Base-by-base conservation (phyloP, 2,888 invertebrate species). In the Noctuana brunneofusca region DNA sequence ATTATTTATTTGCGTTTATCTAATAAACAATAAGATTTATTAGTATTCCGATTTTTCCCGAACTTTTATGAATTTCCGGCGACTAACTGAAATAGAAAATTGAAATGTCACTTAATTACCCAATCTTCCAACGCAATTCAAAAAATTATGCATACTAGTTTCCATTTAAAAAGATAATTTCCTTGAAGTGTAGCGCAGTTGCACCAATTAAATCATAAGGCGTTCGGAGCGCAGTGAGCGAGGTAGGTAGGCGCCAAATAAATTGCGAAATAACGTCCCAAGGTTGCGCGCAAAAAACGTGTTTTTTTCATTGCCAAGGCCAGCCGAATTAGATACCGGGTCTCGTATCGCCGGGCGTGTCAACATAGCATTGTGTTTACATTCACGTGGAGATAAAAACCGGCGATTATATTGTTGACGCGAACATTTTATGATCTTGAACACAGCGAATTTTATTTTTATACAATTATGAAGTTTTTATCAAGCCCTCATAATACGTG, bases 251-350 rank as follows among this genome's bases (percentile, higher is more conserved):
- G 73, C 65, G 77, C 77, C 80, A 78, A 41, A 41, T n/a, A 41
- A 41, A 82, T 77, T 82, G 76, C 75, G 73, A 76, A 80, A 80
- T 72, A 80, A 77, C 76, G 69, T 73, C 68, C 76, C 81, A 82
- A 84, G 83, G 86, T 80, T 75, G 71, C 74, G 81, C 79, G 67
- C 72, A 80, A 83, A 53, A 80, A 83, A 83, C 82, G 76, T 80
- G 82, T 84, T 85, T 82, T 81, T 86, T 90, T 89, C 91, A 92
- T 80, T 91, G 91, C 77, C 92, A 92, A 92, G 92, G 92, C 84
- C 91, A 87, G 71, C 78, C 74, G 79, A 86, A 84, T 86, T 86
- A 87, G 88, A 89, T 87, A 89, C 84, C 82, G 81, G 78, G 78
- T 79, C 76, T 79, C 79, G 78, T 87, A 88, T 88, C 86, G 74